Evolutionary conservation across 2,888 invertebrate species (phyloP).

Genomic region (Trachelus stipa): DNA sequence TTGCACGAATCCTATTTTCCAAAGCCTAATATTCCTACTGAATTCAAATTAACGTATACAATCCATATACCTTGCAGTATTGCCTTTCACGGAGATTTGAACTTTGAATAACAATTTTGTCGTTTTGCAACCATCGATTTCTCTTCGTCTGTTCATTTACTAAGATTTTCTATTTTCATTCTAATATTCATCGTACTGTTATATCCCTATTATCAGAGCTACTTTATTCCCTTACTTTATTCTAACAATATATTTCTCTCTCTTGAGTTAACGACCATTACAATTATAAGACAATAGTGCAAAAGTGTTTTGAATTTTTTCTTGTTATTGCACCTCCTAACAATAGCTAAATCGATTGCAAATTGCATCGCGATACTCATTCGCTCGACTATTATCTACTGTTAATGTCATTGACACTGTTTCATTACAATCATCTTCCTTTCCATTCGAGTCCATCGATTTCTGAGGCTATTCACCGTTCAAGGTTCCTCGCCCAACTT

Average conservation of each 20-base stretch:
- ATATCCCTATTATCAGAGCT: neutral
- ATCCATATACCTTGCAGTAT: too few relatives aligned
- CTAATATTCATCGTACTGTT: neutral
- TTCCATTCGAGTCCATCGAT: constrained; percentile 9
- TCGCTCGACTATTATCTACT: neutral
- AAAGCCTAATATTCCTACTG: too few relatives aligned
- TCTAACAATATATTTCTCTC: neutral
- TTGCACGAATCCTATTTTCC: too few relatives aligned
- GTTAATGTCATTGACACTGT: neutral
- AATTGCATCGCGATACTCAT: neutral
- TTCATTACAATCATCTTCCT: neutral
- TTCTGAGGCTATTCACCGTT: neutral
- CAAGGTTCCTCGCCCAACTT: constrained; percentile 8
- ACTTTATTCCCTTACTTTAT: neutral
- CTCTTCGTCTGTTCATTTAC: neutral
- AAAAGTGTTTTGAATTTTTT: neutral
- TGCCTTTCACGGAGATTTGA: too few relatives aligned
- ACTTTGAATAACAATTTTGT: too few relatives aligned
- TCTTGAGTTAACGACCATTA: neutral
- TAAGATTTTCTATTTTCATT: neutral
- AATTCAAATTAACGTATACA: too few relatives aligned
- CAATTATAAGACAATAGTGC: neutral
- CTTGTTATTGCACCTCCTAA: neutral
- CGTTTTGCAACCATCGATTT: neutral
- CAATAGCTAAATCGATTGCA: neutral